Base-by-base conservation (phyloP, 2,797 vertebrate genomes). In the Xerus rutilus region DNA sequence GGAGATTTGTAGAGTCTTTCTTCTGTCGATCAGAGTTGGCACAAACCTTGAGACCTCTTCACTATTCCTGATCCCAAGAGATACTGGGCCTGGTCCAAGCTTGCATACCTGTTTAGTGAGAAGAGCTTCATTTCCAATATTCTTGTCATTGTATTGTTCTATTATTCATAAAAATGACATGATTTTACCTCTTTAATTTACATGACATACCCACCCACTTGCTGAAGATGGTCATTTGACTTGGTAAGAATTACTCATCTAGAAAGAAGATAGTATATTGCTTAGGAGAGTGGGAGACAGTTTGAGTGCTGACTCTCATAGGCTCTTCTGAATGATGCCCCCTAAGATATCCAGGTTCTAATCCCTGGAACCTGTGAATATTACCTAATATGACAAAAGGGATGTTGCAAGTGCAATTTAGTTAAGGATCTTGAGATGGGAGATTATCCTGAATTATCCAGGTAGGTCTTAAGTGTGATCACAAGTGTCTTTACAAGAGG, bases 361-460 rank as follows among this genome's bases (percentile, higher is more conserved):
- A 88, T 81, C 25, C 12, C 30, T 73, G 11, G 67, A 73, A 70
- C 49, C 45, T 86, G 21, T 13, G 30, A 85, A 67, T 62, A 64
- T 35, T 32, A n/a, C 14, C 3, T 72, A n/a, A 49, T 43, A 57
- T 69, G 47, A n/a, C 72, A 86, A 91, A 74, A 89, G 5, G 14
- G 7, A 83, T 57, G 83, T 84, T 94, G 74, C 43, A 89, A 30
- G 62, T 45, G 32, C 72, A 84, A 93, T 93, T 96, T 78, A 87
- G 45, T 64, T 93, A 95, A 92, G 13, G 45, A 85, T 94, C 10
- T 84, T 82, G 87, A 81, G 52, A 76, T 64, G 14, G 39, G 7
- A 83, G 78, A 81, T 91, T 83, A 86, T 83, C 15, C 30, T 96
- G 70, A 39, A 54, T 83, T 84, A 88, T 59, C 45, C 49, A 87